A percentile compares a stretch with the other conserved stretches of the same genome.
These are phyloP conservation scores for Chalcosyrphus nemorum DNA, from an alignment of 2,888 invertebrate species.

Conservation along the genomic window DNA sequence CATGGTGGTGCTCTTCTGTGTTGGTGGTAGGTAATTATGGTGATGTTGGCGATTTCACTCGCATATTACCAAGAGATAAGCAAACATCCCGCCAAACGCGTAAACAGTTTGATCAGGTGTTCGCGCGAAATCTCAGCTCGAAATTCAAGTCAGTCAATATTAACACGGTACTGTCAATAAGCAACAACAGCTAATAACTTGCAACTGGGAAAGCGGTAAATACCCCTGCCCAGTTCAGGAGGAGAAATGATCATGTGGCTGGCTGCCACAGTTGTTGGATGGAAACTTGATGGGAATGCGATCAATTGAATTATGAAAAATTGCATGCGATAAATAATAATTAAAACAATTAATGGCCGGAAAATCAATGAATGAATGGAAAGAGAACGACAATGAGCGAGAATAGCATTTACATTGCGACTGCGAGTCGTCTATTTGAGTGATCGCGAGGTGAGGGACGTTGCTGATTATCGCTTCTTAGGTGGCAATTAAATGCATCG, in stretches of 20 bases:
- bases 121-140: slow-evolving; percentile 69
- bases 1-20: not conserved
- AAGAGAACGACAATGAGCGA: slow-evolving; percentile 41
- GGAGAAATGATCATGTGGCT: slow-evolving; percentile 57
- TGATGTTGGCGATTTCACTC: slow-evolving; percentile 61
- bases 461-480: slow-evolving; percentile 47
- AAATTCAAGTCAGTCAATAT: slow-evolving; percentile 51
- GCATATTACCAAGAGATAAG: slow-evolving; percentile 70
- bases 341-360: slow-evolving; percentile 67
- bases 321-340: slow-evolving; percentile 69
- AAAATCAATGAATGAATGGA: slow-evolving; percentile 67
- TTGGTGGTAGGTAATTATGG: slow-evolving; percentile 51
- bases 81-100: slow-evolving; percentile 64
- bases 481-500: slow-evolving; percentile 62
- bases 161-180: slow-evolving; percentile 29
- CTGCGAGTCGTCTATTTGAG: not conserved
- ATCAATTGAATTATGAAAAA: slow-evolving; percentile 67
- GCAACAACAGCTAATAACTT: slow-evolving; percentile 8
- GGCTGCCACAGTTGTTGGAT: slow-evolving; percentile 1
- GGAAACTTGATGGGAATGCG: slow-evolving; percentile 35
- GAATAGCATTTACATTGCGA: slow-evolving; percentile 11
- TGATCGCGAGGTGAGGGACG: slow-evolving; percentile 49
- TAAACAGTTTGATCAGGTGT: slow-evolving; percentile 72
- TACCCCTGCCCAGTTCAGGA: slow-evolving; percentile 36
- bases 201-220: slow-evolving; percentile 53